These are phyloP conservation scores for Nomada goodeniana DNA, from an alignment of 2,888 invertebrate species.

Conservation along the genomic window DNA sequence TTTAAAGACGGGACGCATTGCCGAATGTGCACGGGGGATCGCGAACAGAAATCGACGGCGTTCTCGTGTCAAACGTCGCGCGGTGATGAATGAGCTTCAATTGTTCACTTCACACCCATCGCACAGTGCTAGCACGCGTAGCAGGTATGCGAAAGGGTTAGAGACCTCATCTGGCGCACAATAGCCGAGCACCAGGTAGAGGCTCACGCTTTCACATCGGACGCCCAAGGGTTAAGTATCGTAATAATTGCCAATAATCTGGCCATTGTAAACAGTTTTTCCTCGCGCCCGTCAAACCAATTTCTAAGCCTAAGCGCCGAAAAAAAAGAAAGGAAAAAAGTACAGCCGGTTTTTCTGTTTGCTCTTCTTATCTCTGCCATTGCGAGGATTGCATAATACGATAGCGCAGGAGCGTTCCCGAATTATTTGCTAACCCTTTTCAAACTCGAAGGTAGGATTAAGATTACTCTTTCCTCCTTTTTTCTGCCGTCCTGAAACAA, in stretches of 20 bases:
- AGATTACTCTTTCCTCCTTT: not conserved
- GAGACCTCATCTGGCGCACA: constrained; percentile 62
- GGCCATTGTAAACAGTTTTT: constrained; percentile 63
- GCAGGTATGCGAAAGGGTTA: constrained; percentile 73
- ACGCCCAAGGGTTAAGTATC: constrained; percentile 73
- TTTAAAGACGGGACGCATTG: not conserved
- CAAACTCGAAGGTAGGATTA: not conserved
- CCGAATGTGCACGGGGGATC: not conserved
- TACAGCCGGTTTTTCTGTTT: constrained; percentile 2
- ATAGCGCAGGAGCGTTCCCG: not conserved
- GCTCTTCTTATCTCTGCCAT: not conserved
- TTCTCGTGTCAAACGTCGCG: not conserved
- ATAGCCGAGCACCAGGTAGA: constrained; percentile 70
- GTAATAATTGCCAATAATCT: constrained; percentile 78
- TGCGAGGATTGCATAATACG: not conserved
- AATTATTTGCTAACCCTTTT: constrained; percentile 15
- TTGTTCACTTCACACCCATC: constrained; percentile 15
- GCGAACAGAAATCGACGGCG: not conserved
- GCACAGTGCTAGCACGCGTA: not conserved
- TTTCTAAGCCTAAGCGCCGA: not conserved
- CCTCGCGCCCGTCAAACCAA: not conserved
- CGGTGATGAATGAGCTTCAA: constrained; percentile 24
- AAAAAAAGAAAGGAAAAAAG: not conserved
- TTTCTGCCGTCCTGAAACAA: too few relatives aligned
- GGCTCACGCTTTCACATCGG: constrained; percentile 67